Evolutionary conservation across 2,797 vertebrate species (phyloP).

Genomic region (Remorina albescens): DNA sequence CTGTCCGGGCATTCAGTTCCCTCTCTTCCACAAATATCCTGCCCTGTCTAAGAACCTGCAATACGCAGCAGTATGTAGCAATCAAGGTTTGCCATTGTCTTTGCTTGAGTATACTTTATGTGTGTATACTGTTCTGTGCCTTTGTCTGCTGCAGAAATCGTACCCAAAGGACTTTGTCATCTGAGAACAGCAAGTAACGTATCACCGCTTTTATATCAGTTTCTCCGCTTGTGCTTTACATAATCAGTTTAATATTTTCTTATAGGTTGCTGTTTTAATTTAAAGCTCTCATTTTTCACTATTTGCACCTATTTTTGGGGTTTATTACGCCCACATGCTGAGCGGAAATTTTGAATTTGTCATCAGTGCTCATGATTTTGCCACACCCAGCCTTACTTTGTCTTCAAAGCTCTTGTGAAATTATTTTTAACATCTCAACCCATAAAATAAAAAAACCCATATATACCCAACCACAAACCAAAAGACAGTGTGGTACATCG

Average conservation of each 20-base stretch:
- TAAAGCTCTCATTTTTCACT: slow-evolving; percentile 44
- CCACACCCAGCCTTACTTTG: slow-evolving; percentile 78
- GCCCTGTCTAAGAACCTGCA: slow-evolving; percentile 63
- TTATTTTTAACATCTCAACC: slow-evolving; percentile 29
- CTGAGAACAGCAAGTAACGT: slow-evolving; percentile 47
- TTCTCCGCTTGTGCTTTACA: slow-evolving; percentile 36
- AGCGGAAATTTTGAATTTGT: slow-evolving; percentile 74
- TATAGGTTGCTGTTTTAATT: slow-evolving; percentile 32
- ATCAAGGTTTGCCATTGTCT: slow-evolving; percentile 66
- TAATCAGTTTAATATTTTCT: slow-evolving; percentile 39
- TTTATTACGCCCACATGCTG: slow-evolving; percentile 60
- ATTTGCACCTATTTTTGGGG: slow-evolving; percentile 50
- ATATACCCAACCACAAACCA: slow-evolving; percentile 67
- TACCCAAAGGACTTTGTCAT: slow-evolving; percentile 61
- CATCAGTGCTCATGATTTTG: slow-evolving; percentile 62
- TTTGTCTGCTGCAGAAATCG: slow-evolving; percentile 73
- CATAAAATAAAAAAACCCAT: slow-evolving; percentile 61
- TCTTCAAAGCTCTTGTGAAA: slow-evolving; percentile 57
- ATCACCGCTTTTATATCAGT: slow-evolving; percentile 34
- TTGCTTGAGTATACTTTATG: slow-evolving; percentile 38
- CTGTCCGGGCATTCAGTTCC: slow-evolving; percentile 70
- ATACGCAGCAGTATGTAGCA: slow-evolving; percentile 47
- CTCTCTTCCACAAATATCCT: slow-evolving; percentile 59
- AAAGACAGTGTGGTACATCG: slow-evolving; percentile 49
- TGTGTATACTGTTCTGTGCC: slow-evolving; percentile 48